Conservation (phyloP, 2,113 vertebrate species). For the Megaceryle torquata region DNA sequence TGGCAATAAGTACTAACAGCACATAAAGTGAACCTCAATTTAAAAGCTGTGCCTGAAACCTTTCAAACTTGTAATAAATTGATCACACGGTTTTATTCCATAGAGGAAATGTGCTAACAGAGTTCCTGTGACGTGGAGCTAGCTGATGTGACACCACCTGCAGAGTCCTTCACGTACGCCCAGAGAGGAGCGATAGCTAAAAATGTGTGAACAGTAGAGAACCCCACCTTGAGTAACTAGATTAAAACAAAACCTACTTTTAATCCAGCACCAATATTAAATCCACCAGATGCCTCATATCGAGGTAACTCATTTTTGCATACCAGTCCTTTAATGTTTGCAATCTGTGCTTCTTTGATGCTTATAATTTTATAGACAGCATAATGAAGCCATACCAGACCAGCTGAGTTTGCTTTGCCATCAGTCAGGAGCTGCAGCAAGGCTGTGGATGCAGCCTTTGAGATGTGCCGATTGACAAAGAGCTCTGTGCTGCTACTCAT, state of each 20-base stretch:
- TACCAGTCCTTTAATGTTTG: not conserved
- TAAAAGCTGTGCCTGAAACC: not conserved
- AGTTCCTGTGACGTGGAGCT: not conserved
- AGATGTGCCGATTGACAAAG: not conserved
- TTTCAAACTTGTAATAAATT: not conserved
- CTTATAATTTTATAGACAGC: not conserved
- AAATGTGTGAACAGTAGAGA: not conserved
- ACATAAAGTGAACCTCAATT: not conserved
- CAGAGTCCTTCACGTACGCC: not conserved
- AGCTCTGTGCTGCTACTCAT: not conserved
- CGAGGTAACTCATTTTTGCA: not conserved
- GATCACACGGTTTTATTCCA: not conserved
- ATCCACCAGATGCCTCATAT: not conserved
- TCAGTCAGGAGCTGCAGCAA: not conserved
- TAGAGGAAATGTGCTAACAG: not conserved
- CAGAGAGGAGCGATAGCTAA: not conserved
- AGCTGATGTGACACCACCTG: not conserved
- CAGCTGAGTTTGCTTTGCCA: not conserved
- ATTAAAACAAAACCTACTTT: not conserved
- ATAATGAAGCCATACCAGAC: not conserved
- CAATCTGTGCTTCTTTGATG: not conserved
- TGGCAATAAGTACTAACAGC: not conserved
- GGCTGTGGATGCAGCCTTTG: accelerated
- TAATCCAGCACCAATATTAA: not conserved
- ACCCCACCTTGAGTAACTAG: not conserved